Evolutionary conservation across 2,888 invertebrate species (phyloP).

Genomic region (Chydorus sphaericus): DNA sequence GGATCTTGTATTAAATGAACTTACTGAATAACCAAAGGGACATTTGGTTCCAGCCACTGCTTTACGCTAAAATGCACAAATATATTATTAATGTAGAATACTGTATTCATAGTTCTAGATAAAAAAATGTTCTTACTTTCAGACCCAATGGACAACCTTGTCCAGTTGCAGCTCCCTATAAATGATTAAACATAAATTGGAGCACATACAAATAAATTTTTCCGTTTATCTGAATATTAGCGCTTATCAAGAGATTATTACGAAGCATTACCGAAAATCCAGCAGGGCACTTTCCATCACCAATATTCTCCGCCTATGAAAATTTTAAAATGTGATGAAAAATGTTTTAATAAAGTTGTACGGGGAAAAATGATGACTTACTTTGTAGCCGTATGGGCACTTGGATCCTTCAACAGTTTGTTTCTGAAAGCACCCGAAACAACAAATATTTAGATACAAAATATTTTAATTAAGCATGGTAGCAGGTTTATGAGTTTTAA

Average conservation of each 20-base stretch:
- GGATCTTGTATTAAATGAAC: background rate
- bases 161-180: background rate
- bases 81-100: background rate
- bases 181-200: background rate
- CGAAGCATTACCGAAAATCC: background rate
- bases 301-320: background rate
- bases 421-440: too few relatives aligned
- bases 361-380: too few relatives aligned
- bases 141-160: background rate
- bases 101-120: too few relatives aligned
- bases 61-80: background rate
- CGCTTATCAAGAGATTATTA: background rate
- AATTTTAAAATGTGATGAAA: too few relatives aligned
- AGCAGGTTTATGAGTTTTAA: too few relatives aligned
- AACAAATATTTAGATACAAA: too few relatives aligned
- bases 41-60: background rate
- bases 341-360: too few relatives aligned
- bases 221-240: background rate
- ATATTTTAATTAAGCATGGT: too few relatives aligned
- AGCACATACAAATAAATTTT: too few relatives aligned
- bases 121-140: too few relatives aligned
- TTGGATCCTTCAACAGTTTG: background rate
- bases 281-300: background rate
- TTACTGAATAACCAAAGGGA: background rate
- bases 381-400: background rate